Evolutionary conservation across 1,140 invertebrate species (phyloP), one percentile per base, ranked within the genome.

Genomic region (Ceratosolen solmsi): DNA sequence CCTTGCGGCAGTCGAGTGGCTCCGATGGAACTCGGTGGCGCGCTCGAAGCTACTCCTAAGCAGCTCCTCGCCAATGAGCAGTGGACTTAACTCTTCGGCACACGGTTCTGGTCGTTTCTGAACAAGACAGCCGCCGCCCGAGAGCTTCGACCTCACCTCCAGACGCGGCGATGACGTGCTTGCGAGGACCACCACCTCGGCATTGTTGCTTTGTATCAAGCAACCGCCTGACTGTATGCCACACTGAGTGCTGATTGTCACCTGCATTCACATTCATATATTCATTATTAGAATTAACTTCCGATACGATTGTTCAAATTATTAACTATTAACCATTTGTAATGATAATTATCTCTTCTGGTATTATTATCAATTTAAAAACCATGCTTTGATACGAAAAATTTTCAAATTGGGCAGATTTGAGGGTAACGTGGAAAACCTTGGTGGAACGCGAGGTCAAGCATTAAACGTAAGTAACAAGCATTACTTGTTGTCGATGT

Each of bases 191-290:
- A 87, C 30, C n/a, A 85, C 79, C 11, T 80, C 87, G 2, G 86
- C 71, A n/a, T 88, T 87, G 51, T 83, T 86, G n/a, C 79, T 86
- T 88, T 83, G 83, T 33, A 88, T 89, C 13, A 89, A 51, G 38
- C 85, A 88, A 27, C 87, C 88, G 9, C 87, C 88, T 0, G 87
- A 87, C 70, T 89, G 89, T 60, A 88, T 89, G 0, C 87, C 82
- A 46, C 81, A 82, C 38, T 82, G 51, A 15, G 81, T 82, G 25
- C 81, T 82, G 22, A 82, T 82, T 30, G 72, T 82, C 36, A 82
- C 80, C 73, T 73, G 70, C 41, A 46, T 7, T 46, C 41, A 46
- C 41, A 46, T 46, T 46, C 5, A 46, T 46, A 46, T 46, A 46
- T 46, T 46, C 5, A 46, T 46, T 46, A 46, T 46, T 7, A 46